Percentiles rank a stretch among this genome's conserved stretches.
Conservation (phyloP, 2,888 invertebrate genomes). For the Pterostichus niger region DNA sequence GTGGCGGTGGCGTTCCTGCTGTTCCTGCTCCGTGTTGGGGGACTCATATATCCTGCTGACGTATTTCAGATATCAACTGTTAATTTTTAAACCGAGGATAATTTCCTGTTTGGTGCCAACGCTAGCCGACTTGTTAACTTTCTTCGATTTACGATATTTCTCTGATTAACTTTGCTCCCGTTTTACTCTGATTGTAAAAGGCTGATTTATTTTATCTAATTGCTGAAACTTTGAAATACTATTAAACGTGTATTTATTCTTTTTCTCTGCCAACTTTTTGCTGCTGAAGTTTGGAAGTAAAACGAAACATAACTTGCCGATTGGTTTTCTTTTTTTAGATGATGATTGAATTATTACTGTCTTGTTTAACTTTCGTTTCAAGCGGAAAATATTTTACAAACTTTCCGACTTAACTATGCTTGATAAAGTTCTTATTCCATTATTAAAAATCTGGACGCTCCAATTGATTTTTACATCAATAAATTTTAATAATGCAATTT, state of each 20-base stretch:
- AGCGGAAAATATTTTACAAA: slow-evolving; percentile 19
- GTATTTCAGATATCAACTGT: slow-evolving; percentile 61
- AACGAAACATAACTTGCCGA: slow-evolving; percentile 39
- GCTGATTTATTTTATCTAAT: slow-evolving; percentile 50
- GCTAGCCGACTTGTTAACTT: slow-evolving; percentile 29
- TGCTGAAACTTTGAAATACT: slow-evolving; percentile 38
- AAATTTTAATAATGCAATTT: too few species aligned
- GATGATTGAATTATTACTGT: slow-evolving; percentile 41
- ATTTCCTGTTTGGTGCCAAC: slow-evolving; percentile 59
- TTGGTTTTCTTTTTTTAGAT: slow-evolving; percentile 32
- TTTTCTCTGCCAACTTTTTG: slow-evolving; percentile 9
- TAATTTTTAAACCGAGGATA: slow-evolving; percentile 56
- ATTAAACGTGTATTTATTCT: slow-evolving; percentile 51
- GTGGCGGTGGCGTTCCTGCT: background rate
- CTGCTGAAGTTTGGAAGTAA: slow-evolving; percentile 30
- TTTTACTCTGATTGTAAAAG: slow-evolving; percentile 1
- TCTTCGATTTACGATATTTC: slow-evolving; percentile 55
- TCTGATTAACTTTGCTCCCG: slow-evolving; percentile 44
- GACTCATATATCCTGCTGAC: slow-evolving; percentile 60
- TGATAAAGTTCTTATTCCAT: background rate
- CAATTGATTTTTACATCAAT: background rate
- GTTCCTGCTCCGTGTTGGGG: background rate
- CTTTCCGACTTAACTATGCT: slow-evolving; percentile 15
- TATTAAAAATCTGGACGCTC: slow-evolving; percentile 13
- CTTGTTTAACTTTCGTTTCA: slow-evolving; percentile 45